Base-by-base conservation (phyloP, 2,888 invertebrate species). In the Cordilura impudica region DNA sequence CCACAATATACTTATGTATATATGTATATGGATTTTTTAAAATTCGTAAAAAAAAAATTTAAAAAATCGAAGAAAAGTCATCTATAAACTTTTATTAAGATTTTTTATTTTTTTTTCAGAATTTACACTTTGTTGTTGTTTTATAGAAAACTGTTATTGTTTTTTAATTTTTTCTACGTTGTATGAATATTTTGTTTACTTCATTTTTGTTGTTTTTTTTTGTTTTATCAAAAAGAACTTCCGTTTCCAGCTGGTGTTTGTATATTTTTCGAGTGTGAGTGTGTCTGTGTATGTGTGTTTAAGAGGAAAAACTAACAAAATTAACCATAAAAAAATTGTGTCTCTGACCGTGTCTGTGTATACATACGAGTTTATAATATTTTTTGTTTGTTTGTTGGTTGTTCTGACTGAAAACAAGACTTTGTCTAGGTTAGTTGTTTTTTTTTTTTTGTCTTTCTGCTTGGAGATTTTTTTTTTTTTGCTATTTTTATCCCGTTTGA, bases 401-500 rank as follows among this genome's bases (percentile, higher is more conserved):
- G n/a, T n/a, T n/a, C n/a, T n/a, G n/a, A n/a, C n/a, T n/a, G 2
- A 35, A n/a, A 54, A 54, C 53, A 29, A 10, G n/a, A 56, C 56
- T 56, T 56, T 31, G 56, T 56, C 56, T 35, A 18, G 54, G n/a
- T 54, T 54, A 54, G 6, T 14, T 51, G 29, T 54, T 54, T 14
- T 8, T 31, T 21, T n/a, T n/a, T n/a, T n/a, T n/a, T n/a, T n/a
- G n/a, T n/a, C n/a, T n/a, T n/a, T n/a, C n/a, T n/a, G n/a, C n/a
- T n/a, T n/a, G n/a, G n/a, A n/a, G n/a, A n/a, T n/a, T n/a, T n/a
- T n/a, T n/a, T n/a, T n/a, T n/a, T n/a, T n/a, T n/a, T n/a, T n/a
- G n/a, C n/a, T n/a, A n/a, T n/a, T n/a, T n/a, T n/a, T n/a, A n/a
- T n/a, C n/a, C n/a, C n/a, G n/a, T n/a, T n/a, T n/a, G n/a, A n/a